These are phyloP conservation scores for Nowickia ferox DNA, from an alignment of 2,888 invertebrate species.

Conservation along the genomic window DNA sequence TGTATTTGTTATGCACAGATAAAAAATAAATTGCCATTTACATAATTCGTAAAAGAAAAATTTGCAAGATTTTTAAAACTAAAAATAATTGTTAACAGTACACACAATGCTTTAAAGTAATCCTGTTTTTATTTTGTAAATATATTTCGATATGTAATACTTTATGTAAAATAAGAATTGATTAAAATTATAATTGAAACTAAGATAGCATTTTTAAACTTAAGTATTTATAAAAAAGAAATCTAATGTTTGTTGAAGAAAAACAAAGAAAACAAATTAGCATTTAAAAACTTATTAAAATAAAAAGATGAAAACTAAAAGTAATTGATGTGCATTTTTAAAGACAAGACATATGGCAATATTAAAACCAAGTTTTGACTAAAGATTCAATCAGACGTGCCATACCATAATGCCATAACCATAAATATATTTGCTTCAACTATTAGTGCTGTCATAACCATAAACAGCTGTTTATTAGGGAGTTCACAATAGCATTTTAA, in stretches of 20 bases:
- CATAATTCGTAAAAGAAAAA: constrained; percentile 37
- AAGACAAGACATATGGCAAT: too few relatives aligned
- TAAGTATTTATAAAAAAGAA: neutral
- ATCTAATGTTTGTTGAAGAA: constrained; percentile 20
- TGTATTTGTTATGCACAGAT: constrained; percentile 8
- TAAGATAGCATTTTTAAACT: neutral
- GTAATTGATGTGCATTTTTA: neutral
- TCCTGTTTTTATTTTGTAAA: constrained; percentile 47
- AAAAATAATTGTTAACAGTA: constrained; percentile 39
- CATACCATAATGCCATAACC: too few relatives aligned
- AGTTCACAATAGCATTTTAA: too few relatives aligned
- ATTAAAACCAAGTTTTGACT: too few relatives aligned
- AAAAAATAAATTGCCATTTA: constrained; percentile 43
- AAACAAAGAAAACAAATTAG: neutral
- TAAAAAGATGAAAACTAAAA: neutral
- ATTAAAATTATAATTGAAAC: constrained; percentile 11
- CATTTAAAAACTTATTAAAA: neutral
- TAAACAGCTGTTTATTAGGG: too few relatives aligned
- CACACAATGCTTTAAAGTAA: constrained; percentile 36
- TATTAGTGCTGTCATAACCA: too few relatives aligned
- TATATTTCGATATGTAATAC: neutral
- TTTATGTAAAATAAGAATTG: constrained; percentile 28
- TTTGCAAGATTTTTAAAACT: neutral
- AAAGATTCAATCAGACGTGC: neutral
- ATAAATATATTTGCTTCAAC: too few relatives aligned